Percentiles rank a stretch among this genome's conserved stretches.
Conservation (phyloP, 1,140 invertebrate genomes). For the Macrosteles quadrilineatus region DNA sequence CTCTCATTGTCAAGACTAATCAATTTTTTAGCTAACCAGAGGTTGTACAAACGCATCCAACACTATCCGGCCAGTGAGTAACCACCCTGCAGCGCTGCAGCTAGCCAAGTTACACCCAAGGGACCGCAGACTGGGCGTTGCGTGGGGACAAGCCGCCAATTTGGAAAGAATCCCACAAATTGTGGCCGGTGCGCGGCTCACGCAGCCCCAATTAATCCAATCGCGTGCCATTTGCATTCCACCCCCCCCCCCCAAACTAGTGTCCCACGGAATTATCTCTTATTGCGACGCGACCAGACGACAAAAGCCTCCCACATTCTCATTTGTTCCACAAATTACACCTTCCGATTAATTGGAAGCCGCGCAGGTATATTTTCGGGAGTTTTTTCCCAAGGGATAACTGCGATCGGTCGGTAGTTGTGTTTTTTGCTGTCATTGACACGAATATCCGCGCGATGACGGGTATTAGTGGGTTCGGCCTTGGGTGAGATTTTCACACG, state of each 20-base stretch:
- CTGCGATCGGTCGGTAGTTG: neutral
- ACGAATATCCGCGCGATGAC: no score
- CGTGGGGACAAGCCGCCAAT: conserved; percentile 8
- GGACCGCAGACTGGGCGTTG: neutral
- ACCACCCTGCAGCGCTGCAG: no score
- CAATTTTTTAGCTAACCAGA: no score
- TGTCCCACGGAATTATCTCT: neutral
- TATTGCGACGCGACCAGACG: neutral
- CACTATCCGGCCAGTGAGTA: no score
- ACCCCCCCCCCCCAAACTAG: neutral
- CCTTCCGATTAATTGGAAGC: conserved; percentile 1
- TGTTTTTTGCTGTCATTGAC: no score
- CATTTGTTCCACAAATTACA: neutral
- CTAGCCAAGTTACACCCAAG: no score
- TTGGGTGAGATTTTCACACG: no score
- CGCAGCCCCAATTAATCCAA: conserved; percentile 13
- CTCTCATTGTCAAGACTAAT: no score
- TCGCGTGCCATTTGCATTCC: conserved; percentile 15
- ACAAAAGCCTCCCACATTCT: neutral
- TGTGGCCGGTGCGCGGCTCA: neutral
- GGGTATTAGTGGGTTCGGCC: no score
- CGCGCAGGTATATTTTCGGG: neutral
- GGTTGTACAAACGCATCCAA: no score
- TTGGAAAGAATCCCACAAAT: conserved; percentile 13
- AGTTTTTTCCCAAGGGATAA: neutral